Base-by-base conservation (phyloP, 37 sponge, comb jelly and placozoan genomes). In the Eunapius fragilis region DNA sequence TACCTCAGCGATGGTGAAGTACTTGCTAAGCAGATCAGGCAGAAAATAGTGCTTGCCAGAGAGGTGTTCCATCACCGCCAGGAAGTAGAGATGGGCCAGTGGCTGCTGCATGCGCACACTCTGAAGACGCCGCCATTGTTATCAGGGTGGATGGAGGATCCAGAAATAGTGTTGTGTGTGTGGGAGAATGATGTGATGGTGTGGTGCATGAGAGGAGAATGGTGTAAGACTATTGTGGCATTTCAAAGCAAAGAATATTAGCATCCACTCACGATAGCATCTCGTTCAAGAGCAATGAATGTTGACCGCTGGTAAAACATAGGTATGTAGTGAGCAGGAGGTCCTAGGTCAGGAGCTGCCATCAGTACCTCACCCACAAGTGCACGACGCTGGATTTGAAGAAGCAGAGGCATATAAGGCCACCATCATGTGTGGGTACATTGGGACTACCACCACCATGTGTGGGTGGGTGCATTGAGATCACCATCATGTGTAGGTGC, bases 41-140 rank as follows among this genome's bases (percentile, higher is more conserved):
- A 82, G 14, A 25, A 0, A n/a, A 58, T 69, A 27, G 0, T 32
- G 71, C 24, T 86, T 83, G 35, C 71, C 71, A 23, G 75, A 25
- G 45, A 92, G 70, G 37, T 87, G 88, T 49, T 92, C 92, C 81
- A 92, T 23, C 27, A 84, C 76, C 24, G 78, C 71, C 25, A 84
- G 70, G 47, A 87, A 92, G 84, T 92, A 92, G 68, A 92, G 79
- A 31, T 92, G 87, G 27, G 85, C 84, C 31, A 92, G 38, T 31
- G 85, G 88, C 37, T 92, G 92, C 88, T 80, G 82, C 92, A 87
- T 84, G 23, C 49, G 34, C 24, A n/a, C 75, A 30, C 37, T 84
- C 84, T 75, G 76, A 36, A 17, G 67, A 67, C 31, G 67, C 67
- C 14, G 17, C 22, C n/a, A 58, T 58, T 1, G 58, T 41, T 41